Percentiles rank a stretch among this genome's conserved stretches.
Conservation (phyloP, 2,888 invertebrate genomes). For the Horisme vitalbata region DNA sequence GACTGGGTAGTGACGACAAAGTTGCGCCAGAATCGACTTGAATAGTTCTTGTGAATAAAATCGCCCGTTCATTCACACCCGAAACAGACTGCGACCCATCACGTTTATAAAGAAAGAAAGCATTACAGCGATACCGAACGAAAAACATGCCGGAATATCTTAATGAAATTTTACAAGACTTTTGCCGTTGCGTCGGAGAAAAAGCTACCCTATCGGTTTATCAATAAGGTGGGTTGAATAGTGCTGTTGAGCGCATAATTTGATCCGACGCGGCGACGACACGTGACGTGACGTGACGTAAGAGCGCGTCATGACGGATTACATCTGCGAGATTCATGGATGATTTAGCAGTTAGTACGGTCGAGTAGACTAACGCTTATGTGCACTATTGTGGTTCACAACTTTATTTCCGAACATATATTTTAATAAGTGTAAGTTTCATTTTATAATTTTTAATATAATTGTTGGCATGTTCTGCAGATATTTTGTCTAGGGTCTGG, state of each 20-base stretch:
- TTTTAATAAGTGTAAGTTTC: no score
- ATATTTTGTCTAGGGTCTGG: no score
- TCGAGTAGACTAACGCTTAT: slow-evolving; percentile 1
- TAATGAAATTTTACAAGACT: slow-evolving; percentile 36
- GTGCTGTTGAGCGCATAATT: slow-evolving; percentile 40
- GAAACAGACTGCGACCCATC: slow-evolving; percentile 23
- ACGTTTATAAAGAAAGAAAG: slow-evolving; percentile 26
- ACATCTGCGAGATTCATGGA: slow-evolving; percentile 44
- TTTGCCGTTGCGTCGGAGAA: slow-evolving; percentile 19
- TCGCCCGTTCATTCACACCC: no score
- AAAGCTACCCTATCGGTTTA: slow-evolving; percentile 33
- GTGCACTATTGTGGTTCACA: no score
- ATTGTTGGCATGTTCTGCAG: no score
- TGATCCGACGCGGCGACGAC: slow-evolving; percentile 46
- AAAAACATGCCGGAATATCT: slow-evolving; percentile 37
- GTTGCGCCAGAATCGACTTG: no score
- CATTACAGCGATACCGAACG: slow-evolving; percentile 29
- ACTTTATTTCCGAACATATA: no score
- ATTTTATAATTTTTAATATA: no score
- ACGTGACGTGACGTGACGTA: slow-evolving; percentile 41
- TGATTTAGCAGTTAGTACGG: slow-evolving; percentile 7
- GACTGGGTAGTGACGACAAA: no score
- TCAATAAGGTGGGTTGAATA: slow-evolving; percentile 30
- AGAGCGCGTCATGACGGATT: slow-evolving; percentile 50
- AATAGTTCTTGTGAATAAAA: no score